Evolutionary conservation across 1,140 invertebrate species (phyloP).

Genomic region (Coenobita brevimanus): DNA sequence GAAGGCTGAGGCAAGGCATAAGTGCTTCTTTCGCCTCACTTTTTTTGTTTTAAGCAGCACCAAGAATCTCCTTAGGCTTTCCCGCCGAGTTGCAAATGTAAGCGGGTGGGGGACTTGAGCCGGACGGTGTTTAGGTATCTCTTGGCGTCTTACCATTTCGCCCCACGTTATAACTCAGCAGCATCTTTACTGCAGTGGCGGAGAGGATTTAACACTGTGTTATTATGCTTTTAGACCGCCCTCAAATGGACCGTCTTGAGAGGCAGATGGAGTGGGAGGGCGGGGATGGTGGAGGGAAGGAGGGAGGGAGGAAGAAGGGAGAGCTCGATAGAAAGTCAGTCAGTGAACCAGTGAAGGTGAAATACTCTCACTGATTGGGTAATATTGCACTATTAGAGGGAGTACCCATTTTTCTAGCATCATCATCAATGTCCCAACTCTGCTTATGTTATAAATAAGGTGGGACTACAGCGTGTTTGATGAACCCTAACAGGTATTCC

Average conservation of each 20-base stretch:
- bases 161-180: neutral
- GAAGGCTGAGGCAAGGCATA: slow-evolving; percentile 56
- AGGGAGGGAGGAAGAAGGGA: slow-evolving; percentile 1
- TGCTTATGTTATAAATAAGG: no score
- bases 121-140: slow-evolving; percentile 17
- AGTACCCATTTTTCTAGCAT: no score
- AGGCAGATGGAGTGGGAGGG: neutral
- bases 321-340: no score
- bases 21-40: slow-evolving; percentile 40
- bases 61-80: neutral
- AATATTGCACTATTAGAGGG: no score
- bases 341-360: no score
- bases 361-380: no score
- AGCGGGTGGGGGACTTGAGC: neutral
- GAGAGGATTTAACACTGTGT: neutral
- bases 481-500: no score
- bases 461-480: no score
- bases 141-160: neutral
- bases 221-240: slow-evolving; percentile 10
- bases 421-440: no score
- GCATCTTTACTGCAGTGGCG: neutral
- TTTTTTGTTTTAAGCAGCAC: neutral
- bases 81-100: slow-evolving; percentile 9
- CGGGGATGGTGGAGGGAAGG: slow-evolving; percentile 3
- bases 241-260: neutral